These are phyloP conservation scores for Palythoa caribaeorum DNA, from an alignment of 92 coral and sea anemone genomes.

Conservation along the genomic window DNA sequence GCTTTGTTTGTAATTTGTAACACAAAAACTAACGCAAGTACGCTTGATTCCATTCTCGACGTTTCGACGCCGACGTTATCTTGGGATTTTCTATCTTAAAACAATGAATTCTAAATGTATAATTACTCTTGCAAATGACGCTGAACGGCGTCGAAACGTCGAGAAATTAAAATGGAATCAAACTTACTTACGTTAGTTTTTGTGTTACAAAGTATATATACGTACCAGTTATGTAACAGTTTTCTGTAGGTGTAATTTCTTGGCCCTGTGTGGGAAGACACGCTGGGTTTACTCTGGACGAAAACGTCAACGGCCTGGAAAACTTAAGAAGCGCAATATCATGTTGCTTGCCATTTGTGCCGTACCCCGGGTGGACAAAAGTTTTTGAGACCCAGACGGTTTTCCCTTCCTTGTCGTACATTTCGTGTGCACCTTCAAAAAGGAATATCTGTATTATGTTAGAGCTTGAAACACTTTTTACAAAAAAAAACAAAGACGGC, in stretches of 20 bases:
- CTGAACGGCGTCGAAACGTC: no score
- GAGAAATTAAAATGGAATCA: no score
- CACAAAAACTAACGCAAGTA: no score
- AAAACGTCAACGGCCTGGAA: constrained; percentile 19
- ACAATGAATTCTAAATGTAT: no score
- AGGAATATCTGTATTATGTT: not conserved
- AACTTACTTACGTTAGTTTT: no score
- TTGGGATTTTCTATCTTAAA: no score
- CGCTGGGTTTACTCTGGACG: constrained; percentile 8
- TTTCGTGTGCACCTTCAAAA: constrained; percentile 6
- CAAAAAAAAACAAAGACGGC: not conserved
- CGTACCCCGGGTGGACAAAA: constrained; percentile 10
- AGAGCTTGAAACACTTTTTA: not conserved
- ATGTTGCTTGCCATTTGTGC: constrained; percentile 12
- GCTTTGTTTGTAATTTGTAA: no score
- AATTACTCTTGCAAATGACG: no score
- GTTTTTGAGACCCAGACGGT: constrained; percentile 6
- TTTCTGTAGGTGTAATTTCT: constrained; percentile 10
- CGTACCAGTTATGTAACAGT: constrained; percentile 28
- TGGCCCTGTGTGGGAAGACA: constrained; percentile 33
- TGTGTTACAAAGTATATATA: no score
- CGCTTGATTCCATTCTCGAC: no score
- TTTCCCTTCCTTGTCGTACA: constrained; percentile 6
- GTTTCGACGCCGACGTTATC: no score
- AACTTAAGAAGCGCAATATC: constrained; percentile 12